Evolutionary conservation across 2,888 invertebrate genomes (phyloP).

Genomic region (Chaetogeoica ovagalla): DNA sequence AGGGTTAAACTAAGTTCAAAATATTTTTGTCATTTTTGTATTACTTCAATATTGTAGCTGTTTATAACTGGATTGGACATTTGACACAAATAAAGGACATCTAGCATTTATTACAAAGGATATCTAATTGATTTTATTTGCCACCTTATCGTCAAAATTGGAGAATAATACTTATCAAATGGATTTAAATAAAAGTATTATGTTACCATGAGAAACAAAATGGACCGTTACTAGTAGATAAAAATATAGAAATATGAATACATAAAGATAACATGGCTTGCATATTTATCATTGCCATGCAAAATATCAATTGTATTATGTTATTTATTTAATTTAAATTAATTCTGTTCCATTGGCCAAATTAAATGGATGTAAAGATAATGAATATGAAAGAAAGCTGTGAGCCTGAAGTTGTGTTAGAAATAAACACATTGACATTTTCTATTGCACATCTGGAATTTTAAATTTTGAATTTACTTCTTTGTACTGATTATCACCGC

Average conservation of each 20-base stretch:
- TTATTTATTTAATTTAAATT: constrained; percentile 25
- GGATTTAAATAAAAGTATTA: constrained; percentile 32
- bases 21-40: constrained; percentile 49
- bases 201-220: constrained; percentile 12
- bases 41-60: constrained; percentile 48
- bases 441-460: constrained; percentile 8
- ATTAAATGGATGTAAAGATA: constrained; percentile 3
- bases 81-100: constrained; percentile 51
- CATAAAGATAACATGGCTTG: constrained; percentile 1
- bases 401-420: constrained; percentile 2
- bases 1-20: constrained; percentile 50
- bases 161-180: constrained; percentile 18
- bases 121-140: constrained; percentile 52
- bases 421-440: constrained; percentile 4
- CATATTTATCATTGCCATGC: background rate
- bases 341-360: background rate
- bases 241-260: constrained; percentile 1
- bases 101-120: constrained; percentile 49
- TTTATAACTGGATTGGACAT: constrained; percentile 51
- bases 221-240: constrained; percentile 21
- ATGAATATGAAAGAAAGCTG: constrained; percentile 8
- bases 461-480: background rate
- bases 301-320: constrained; percentile 13
- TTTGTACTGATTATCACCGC: constrained; percentile 3
- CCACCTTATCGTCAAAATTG: constrained; percentile 36